Base-by-base conservation (phyloP, 2,888 invertebrate species). In the Epinotia demarniana region DNA sequence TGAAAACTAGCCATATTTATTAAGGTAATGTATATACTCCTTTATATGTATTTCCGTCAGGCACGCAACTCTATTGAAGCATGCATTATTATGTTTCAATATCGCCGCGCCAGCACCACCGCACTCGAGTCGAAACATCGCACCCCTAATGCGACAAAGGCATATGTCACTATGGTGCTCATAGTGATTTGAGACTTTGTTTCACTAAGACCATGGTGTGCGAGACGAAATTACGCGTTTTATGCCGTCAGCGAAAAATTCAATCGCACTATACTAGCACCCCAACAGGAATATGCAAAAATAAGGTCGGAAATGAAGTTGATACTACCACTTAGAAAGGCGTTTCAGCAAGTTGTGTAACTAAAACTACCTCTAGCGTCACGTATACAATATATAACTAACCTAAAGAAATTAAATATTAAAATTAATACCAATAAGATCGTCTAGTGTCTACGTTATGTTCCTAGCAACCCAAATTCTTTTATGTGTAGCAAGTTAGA, bases 161-260 rank as follows among this genome's bases (percentile, higher is more conserved):
- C 19, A 8, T 39, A 55, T 53, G 39, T 57, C 0, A 13, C 33
- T 19, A 3, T 57, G 16, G 1, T 11, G 9, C 33, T 39, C 39
- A 57, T 57, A 39, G 18, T 16, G 18, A 13, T 39, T 55, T 57
- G 8, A 33, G 67, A 1, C 19, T 39, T 57, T 57, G 13, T 13
- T 12, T 39, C 6, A 67, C 18, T 13, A 19, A 57, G 2, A 6
- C 5, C n/a, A 33, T 13, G 5, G 12, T 13, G 39, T 6, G 67
- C 78, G 81, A 81, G 82, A 82, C 81, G 81, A 80, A 83, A 84
- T 86, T 83, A 84, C 83, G 82, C 84, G 81, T 87, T 86, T 84
- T 84, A 82, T 82, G 80, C 79, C 79, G 86, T 89, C 88, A 87
- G 89, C 89, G 81, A 85, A 87, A 87, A 88, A 87, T 87, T 89